Conservation (phyloP, 1,140 invertebrate genomes). For the Nasonia vitripennis region DNA sequence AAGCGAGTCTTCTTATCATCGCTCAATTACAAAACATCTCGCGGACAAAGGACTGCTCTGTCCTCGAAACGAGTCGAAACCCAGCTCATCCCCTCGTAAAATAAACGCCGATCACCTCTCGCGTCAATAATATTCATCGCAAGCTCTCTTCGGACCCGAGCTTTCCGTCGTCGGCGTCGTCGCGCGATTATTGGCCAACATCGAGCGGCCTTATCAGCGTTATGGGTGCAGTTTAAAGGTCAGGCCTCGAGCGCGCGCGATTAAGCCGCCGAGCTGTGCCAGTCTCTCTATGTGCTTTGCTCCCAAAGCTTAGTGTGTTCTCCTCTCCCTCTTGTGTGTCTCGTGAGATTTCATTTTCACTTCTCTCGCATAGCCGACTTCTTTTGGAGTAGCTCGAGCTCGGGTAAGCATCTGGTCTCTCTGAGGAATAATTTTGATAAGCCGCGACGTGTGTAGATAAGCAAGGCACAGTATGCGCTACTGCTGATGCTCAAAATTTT, state of each 20-base stretch:
- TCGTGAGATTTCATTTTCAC: neutral
- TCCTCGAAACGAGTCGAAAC: too few relatives aligned
- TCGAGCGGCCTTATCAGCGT: conserved; percentile 32
- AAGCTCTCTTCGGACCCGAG: neutral
- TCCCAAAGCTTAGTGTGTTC: conserved; percentile 13
- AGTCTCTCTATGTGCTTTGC: conserved; percentile 1
- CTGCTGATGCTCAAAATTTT: too few relatives aligned
- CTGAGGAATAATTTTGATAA: neutral
- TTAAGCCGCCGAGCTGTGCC: conserved; percentile 28
- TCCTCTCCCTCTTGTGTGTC: neutral
- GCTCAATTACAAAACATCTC: neutral
- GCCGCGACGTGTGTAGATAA: neutral
- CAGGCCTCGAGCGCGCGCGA: conserved; percentile 19
- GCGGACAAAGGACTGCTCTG: too few relatives aligned
- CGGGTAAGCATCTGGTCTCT: neutral
- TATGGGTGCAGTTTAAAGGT: conserved; percentile 52
- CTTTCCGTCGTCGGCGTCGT: neutral
- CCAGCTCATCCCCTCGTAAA: too few relatives aligned
- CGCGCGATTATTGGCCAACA: neutral
- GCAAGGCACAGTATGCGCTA: too few relatives aligned
- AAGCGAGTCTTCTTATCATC: too few relatives aligned
- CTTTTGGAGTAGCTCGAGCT: neutral
- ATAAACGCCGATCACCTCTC: too few relatives aligned
- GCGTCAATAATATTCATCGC: too few relatives aligned
- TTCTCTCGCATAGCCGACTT: neutral